Evolutionary conservation across 2,113 vertebrate genomes (phyloP), one percentile per base, ranked within the genome.

Genomic region (Microcebus lehilahytsara): DNA sequence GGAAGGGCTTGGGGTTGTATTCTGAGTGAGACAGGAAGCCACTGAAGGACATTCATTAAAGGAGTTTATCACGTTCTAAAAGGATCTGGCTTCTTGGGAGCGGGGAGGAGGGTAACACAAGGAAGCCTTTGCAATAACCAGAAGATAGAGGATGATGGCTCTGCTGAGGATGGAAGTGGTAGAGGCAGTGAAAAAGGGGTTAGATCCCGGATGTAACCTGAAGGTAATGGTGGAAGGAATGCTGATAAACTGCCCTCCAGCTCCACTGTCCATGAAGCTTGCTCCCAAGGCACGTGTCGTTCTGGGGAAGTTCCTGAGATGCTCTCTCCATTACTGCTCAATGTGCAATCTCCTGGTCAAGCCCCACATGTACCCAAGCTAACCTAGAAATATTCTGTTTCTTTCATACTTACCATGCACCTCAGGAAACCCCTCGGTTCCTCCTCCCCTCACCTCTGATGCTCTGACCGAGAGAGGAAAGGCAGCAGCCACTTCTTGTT

Each of bases 391-490:
- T 49, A n/a, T 13, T 89, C 32, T 89, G 12, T 67, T 93, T 23
- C 34, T 71, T 22, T 14, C 42, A 69, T 69, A 79, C 0, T n/a
- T 66, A n/a, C 5, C 23, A 10, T 8, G 5, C 34, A 71, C 37
- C 17, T 30, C 49, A 67, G 17, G 34, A 80, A 90, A 27, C 2
- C 32, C 32, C 27, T 49, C 0, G 1, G 0, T 12, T 40, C 3
- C 64, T 58, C 16, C 1, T 42, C 6, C 9, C 9, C 0, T 20
- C 72, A 5, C 34, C 51, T 37, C 17, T 6, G 17, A 42, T 27
- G 34, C 58, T 91, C 51, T 88, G 85, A 42, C 30, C 27, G 40
- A 88, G 92, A 85, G 23, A 84, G 62, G 19, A 85, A 84, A 42
- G n/a, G 37, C 56, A 71, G 49, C 20, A 49, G 10, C 17, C 14